phyloP scores from a whole-genome alignment of 2,888 invertebrate species.

The Eristalis pertinax region DNA sequence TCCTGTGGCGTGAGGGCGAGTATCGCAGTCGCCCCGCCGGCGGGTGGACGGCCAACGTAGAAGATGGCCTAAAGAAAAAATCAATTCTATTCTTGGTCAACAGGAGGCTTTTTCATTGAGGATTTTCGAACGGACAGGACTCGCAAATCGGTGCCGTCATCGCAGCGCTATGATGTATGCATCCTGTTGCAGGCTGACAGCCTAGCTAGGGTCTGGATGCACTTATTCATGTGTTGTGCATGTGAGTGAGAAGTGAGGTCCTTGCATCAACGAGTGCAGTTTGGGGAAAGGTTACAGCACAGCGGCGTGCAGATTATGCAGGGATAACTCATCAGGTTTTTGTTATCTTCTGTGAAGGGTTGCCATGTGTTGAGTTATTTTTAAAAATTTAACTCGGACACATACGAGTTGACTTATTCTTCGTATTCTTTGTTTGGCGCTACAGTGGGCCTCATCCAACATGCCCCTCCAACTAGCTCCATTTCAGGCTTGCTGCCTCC shows the following conservation, averaged over 20 bases:
- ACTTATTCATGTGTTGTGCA: constrained; percentile 40
- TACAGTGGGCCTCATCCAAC: no score
- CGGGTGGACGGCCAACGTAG: background rate
- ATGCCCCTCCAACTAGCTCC: no score
- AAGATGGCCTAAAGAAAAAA: constrained; percentile 36
- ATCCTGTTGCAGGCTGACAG: constrained; percentile 66
- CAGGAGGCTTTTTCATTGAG: constrained; percentile 47
- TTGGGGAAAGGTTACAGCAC: constrained; percentile 39
- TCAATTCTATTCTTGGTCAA: constrained; percentile 65
- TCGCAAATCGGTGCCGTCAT: constrained; percentile 20
- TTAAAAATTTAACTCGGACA: no score
- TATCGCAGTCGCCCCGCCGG: background rate
- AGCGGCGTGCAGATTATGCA: constrained; percentile 32
- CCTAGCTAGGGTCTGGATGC: constrained; percentile 1
- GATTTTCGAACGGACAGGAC: constrained; percentile 40
- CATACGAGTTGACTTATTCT: no score
- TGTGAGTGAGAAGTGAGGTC: constrained; percentile 52
- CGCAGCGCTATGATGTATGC: constrained; percentile 54
- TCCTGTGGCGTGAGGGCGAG: background rate
- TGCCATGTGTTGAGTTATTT: constrained; percentile 12
- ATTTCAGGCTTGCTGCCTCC: no score
- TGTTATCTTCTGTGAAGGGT: constrained; percentile 37
- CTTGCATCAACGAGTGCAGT: constrained; percentile 53
- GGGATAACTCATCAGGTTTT: constrained; percentile 45
- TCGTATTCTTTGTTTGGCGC: no score